Evolutionary conservation across 2,888 invertebrate genomes (phyloP).

Genomic region (Lapara coniferarum): DNA sequence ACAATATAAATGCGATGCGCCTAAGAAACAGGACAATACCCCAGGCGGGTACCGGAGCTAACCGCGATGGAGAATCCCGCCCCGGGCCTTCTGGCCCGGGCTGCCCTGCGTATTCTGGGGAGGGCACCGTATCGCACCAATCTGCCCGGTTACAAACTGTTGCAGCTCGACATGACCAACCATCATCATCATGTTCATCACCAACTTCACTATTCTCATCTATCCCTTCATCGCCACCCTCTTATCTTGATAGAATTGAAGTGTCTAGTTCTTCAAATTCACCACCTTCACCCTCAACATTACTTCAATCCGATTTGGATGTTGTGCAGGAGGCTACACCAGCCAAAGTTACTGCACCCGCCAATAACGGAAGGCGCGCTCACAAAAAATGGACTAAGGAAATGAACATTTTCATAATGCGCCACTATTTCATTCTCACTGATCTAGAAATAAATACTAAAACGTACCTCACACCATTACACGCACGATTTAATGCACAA

Average conservation of each 20-base stretch:
- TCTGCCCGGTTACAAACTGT: slow-evolving; percentile 9
- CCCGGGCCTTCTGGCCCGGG: slow-evolving; percentile 21
- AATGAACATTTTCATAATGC: too few relatives aligned
- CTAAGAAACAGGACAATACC: not conserved
- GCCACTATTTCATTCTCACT: too few relatives aligned
- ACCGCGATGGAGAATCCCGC: slow-evolving; percentile 29
- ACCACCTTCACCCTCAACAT: not conserved
- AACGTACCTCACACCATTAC: too few relatives aligned
- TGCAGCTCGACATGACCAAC: not conserved
- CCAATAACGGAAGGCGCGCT: not conserved
- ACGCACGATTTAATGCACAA: too few relatives aligned
- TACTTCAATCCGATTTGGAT: not conserved
- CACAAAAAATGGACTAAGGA: too few relatives aligned
- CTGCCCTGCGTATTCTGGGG: slow-evolving; percentile 31
- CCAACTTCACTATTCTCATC: slow-evolving; percentile 4
- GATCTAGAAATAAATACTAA: too few relatives aligned
- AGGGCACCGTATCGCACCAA: slow-evolving; percentile 29
- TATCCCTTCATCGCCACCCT: not conserved
- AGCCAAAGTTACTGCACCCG: not conserved
- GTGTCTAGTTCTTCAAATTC: not conserved
- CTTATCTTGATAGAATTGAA: not conserved
- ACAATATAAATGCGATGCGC: not conserved
- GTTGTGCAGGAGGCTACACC: slow-evolving; percentile 9
- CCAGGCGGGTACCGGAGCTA: slow-evolving; percentile 19
- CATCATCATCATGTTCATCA: not conserved